Conservation (phyloP, 2,113 vertebrate species). For the Genyomyrus donnyi region DNA sequence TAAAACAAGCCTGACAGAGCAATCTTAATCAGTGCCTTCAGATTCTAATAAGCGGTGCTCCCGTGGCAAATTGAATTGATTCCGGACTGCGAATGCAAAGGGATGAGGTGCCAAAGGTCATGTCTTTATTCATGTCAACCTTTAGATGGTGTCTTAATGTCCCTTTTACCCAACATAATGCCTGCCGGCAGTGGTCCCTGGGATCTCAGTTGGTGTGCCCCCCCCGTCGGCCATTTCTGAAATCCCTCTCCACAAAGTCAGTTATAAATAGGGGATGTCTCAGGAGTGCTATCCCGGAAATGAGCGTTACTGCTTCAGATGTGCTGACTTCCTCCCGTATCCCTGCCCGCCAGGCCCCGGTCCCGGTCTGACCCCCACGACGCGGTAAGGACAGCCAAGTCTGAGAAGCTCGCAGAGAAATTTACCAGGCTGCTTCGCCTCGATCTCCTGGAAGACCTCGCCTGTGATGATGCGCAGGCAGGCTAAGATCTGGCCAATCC, state of each 20-base stretch:
- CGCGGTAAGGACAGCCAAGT: background rate
- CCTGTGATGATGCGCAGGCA: background rate
- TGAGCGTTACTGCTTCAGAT: background rate
- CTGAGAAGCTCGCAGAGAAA: background rate
- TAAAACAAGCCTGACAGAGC: slow-evolving; percentile 39
- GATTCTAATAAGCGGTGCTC: slow-evolving; percentile 48
- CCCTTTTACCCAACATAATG: background rate
- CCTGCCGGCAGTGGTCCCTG: background rate
- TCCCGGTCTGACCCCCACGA: background rate
- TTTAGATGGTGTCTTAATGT: slow-evolving; percentile 19
- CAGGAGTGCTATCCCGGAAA: background rate
- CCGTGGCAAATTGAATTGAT: slow-evolving; percentile 46
- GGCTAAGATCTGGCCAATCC: background rate
- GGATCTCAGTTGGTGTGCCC: background rate
- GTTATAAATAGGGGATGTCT: slow-evolving; percentile 5
- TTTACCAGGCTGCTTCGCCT: background rate
- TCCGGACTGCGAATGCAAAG: slow-evolving; percentile 23
- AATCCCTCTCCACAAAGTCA: background rate
- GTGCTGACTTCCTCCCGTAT: background rate
- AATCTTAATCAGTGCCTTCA: slow-evolving; percentile 44
- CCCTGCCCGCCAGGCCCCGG: too few species aligned
- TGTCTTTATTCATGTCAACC: slow-evolving; percentile 36
- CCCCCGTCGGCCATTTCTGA: background rate
- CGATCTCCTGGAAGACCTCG: background rate
- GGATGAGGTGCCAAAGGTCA: slow-evolving; percentile 29